A percentile compares a stretch with the other conserved stretches of the same genome.
phyloP scores from a whole-genome alignment of 1,140 invertebrate species.

The Cepaea nemoralis region DNA sequence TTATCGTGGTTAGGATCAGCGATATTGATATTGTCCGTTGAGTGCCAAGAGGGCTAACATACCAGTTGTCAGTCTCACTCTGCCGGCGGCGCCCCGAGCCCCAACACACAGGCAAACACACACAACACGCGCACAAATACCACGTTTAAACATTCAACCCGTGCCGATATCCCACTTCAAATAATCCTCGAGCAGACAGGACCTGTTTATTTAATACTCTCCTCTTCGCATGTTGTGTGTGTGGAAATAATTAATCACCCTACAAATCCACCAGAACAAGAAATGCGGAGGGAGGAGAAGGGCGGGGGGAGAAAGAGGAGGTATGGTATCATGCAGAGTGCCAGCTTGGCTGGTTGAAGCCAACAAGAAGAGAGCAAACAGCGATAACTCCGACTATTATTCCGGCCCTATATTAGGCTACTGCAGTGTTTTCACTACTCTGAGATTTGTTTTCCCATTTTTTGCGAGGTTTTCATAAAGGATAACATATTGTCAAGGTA shows the following conservation, averaged over 20 bases:
- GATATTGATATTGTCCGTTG: not conserved
- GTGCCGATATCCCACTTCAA: not conserved
- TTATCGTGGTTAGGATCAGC: not conserved
- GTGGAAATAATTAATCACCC: slow-evolving; percentile 37
- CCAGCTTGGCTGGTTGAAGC: not conserved
- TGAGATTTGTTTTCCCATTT: too few species aligned
- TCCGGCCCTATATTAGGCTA: too few species aligned
- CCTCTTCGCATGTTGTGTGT: not conserved
- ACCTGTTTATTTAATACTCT: slow-evolving; percentile 11
- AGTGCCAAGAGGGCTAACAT: not conserved
- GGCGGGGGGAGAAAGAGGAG: slow-evolving; percentile 1
- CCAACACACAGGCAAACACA: not conserved
- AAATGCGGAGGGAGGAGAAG: not conserved
- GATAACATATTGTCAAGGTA: too few species aligned
- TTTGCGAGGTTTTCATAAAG: too few species aligned
- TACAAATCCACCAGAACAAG: slow-evolving; percentile 5
- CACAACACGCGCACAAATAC: not conserved
- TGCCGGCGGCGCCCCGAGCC: not conserved
- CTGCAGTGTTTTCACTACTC: too few species aligned
- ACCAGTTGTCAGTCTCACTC: not conserved
- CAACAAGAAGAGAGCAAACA: not conserved
- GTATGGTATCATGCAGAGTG: not conserved
- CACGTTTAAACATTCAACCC: not conserved
- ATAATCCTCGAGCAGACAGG: not conserved
- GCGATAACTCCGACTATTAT: not conserved